Evolutionary conservation across 2,113 vertebrate species (phyloP).

Genomic region (Apeltes quadracus): DNA sequence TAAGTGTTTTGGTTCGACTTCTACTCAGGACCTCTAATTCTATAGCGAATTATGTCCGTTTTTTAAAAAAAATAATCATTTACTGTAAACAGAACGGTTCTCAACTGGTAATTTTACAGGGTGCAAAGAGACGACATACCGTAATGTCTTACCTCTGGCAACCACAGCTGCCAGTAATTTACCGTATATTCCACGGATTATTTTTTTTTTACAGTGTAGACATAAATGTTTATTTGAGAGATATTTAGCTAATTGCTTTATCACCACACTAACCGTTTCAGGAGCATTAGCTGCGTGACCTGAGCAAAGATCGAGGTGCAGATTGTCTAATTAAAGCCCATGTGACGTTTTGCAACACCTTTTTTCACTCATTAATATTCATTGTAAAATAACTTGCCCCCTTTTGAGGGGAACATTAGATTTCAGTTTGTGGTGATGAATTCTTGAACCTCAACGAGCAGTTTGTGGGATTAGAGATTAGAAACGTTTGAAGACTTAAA

Average conservation of each 20-base stretch:
- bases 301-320: neutral
- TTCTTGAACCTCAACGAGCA: neutral
- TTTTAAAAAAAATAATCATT: too few species aligned
- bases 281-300: neutral
- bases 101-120: too few species aligned
- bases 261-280: neutral
- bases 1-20: neutral
- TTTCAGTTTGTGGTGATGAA: neutral
- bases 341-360: constrained; percentile 12
- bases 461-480: constrained; percentile 15
- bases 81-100: too few species aligned
- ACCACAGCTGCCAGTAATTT: too few species aligned
- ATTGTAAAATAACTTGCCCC: constrained; percentile 8
- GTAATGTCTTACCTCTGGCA: too few species aligned
- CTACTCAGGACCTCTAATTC: neutral
- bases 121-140: too few species aligned
- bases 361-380: constrained; percentile 61
- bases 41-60: too few species aligned
- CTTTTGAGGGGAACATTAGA: neutral
- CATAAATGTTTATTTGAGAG: neutral
- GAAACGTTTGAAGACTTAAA: constrained; percentile 15
- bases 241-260: constrained; percentile 3
- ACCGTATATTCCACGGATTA: too few species aligned
- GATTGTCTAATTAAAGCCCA: constrained; percentile 8
- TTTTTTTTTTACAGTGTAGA: too few species aligned